phyloP scores from a whole-genome alignment of 2,888 invertebrate species.

The Nephrocerus scutellatus region DNA sequence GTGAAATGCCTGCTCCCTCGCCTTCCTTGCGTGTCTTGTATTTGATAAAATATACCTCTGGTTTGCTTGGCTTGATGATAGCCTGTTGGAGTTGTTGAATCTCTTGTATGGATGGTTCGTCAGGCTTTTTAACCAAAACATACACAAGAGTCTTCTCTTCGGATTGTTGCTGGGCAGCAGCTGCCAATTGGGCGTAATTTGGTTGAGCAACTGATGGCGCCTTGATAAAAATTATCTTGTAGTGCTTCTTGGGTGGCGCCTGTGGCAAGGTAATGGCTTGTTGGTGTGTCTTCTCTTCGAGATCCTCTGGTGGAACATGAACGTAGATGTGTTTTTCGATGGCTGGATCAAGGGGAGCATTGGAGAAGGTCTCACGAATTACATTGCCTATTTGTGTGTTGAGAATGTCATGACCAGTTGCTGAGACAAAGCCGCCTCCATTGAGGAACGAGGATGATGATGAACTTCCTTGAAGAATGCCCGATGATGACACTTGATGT shows the following conservation, averaged over 20 bases:
- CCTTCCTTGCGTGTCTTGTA: constrained; percentile 56
- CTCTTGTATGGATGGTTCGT: constrained; percentile 56
- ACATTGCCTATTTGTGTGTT: constrained; percentile 27
- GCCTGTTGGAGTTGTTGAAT: constrained; percentile 56
- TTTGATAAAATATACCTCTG: constrained; percentile 65
- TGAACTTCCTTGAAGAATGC: constrained; percentile 8
- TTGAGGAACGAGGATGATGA: not conserved
- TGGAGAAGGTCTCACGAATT: constrained; percentile 28
- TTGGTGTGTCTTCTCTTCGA: constrained; percentile 54
- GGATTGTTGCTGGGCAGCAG: constrained; percentile 53
- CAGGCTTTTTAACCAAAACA: constrained; percentile 63
- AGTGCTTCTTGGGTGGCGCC: constrained; percentile 62
- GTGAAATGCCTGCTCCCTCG: constrained; percentile 6
- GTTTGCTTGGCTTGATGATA: constrained; percentile 55
- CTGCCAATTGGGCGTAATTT: constrained; percentile 53
- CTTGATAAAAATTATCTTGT: constrained; percentile 70
- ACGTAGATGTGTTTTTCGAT: constrained; percentile 83
- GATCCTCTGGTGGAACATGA: constrained; percentile 77
- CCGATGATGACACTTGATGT: constrained; percentile 7
- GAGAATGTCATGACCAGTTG: constrained; percentile 10
- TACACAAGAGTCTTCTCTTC: constrained; percentile 65
- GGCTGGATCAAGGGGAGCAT: constrained; percentile 48
- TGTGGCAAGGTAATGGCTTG: constrained; percentile 47
- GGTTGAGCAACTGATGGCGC: constrained; percentile 54
- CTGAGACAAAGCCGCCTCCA: constrained; percentile 1